phyloP scores from a whole-genome alignment of 30 jellyfish, hydroid and myxozoan species.

The Aurelia aurita complex sp. Pacific region DNA sequence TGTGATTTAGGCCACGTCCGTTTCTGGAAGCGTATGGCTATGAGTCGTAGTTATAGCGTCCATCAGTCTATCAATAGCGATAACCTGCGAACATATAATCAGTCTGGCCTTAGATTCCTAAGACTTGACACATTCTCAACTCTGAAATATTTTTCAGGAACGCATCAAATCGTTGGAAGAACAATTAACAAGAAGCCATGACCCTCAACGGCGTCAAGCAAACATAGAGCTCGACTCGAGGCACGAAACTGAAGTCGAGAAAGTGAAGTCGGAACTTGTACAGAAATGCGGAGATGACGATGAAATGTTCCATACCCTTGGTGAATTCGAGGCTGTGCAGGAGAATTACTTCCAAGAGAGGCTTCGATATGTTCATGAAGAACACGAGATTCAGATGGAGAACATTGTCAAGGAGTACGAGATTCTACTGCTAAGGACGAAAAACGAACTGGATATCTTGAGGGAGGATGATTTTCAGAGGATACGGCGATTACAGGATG shows the following conservation, averaged over 20 bases:
- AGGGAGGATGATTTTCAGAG: conserved; percentile 69
- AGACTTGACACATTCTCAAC: neutral
- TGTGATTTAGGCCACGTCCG: too few relatives aligned
- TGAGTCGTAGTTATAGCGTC: too few relatives aligned
- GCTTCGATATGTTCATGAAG: conserved; percentile 50
- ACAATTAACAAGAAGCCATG: conserved; percentile 21
- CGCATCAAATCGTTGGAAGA: conserved; percentile 26
- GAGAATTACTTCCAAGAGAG: conserved; percentile 69
- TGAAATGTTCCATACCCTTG: conserved; percentile 48
- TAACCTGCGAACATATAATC: too few relatives aligned
- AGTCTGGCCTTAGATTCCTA: neutral
- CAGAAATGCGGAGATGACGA: conserved; percentile 67
- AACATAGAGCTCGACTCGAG: conserved; percentile 40
- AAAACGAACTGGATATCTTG: conserved; percentile 40
- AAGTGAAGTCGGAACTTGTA: conserved; percentile 46
- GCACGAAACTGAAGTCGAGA: conserved; percentile 49
- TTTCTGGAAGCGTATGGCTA: too few relatives aligned
- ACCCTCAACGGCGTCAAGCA: conserved; percentile 47
- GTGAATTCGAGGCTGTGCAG: conserved; percentile 62
- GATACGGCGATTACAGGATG: conserved; percentile 61
- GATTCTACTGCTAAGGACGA: conserved; percentile 39
- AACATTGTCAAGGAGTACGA: conserved; percentile 45
- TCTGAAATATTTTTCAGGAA: conserved; percentile 13
- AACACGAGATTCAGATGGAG: conserved; percentile 48
- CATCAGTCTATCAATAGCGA: too few relatives aligned